Conservation (phyloP, 2,113 vertebrate species). For the Lontra canadensis region DNA sequence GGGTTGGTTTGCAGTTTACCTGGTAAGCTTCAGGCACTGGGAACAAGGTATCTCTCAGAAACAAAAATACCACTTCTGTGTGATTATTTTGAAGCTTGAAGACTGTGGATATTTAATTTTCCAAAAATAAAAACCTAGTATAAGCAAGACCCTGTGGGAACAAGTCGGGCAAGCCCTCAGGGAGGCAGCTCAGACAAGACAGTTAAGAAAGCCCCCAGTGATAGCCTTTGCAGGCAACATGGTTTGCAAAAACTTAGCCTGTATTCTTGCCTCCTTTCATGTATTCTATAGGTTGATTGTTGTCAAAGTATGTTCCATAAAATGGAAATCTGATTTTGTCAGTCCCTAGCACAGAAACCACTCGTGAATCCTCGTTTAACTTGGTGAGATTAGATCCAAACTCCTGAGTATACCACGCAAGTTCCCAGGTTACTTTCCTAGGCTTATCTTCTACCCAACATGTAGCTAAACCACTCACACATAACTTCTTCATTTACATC, state of each 20-base stretch:
- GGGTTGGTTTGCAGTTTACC: neutral
- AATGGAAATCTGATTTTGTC: conserved; percentile 30
- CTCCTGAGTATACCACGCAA: neutral
- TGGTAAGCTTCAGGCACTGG: neutral
- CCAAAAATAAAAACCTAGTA: conserved; percentile 41
- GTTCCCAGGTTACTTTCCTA: neutral
- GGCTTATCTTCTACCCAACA: neutral
- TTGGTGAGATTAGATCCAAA: neutral
- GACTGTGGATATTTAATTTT: conserved; percentile 53
- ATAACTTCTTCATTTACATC: neutral
- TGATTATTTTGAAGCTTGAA: conserved; percentile 45
- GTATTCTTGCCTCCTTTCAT: neutral
- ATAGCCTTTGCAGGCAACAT: neutral
- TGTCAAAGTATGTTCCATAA: neutral
- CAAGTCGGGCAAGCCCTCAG: conserved; percentile 12
- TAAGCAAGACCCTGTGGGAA: conserved; percentile 22
- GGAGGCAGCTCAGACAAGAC: neutral
- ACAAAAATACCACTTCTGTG: neutral
- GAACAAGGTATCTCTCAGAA: conserved; percentile 25
- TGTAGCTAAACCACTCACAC: neutral
- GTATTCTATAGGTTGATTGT: neutral
- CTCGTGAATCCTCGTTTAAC: neutral
- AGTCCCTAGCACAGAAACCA: neutral
- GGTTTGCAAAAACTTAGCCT: neutral
- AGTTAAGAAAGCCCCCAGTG: conserved; percentile 44